These are phyloP conservation scores for Camponotus pennsylvanicus DNA, from an alignment of 1,140 invertebrate genomes.

Conservation along the genomic window DNA sequence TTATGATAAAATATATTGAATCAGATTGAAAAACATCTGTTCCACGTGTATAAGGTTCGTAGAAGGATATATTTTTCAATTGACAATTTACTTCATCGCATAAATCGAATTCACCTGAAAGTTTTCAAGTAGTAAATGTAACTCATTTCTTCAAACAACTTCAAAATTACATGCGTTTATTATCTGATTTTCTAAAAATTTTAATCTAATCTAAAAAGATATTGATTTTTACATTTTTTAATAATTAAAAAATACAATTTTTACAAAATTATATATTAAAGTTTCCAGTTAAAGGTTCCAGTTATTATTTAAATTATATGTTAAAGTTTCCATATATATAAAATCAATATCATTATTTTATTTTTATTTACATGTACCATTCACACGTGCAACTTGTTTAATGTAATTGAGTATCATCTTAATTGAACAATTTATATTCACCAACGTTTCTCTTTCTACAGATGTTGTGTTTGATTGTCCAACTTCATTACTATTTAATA, in stretches of 20 bases:
- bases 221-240: neutral
- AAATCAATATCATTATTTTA: neutral
- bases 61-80: slow-evolving; percentile 30
- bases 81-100: slow-evolving; percentile 64
- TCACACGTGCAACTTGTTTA: slow-evolving; percentile 58
- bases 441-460: slow-evolving; percentile 66
- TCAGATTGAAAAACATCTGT: slow-evolving; percentile 52
- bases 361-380: slow-evolving; percentile 33
- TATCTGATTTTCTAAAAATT: neutral
- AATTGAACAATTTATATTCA: slow-evolving; percentile 79
- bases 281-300: too few species aligned
- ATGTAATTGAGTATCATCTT: slow-evolving; percentile 77
- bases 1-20: slow-evolving; percentile 63
- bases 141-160: too few species aligned
- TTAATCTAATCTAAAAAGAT: neutral
- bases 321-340: neutral
- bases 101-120: slow-evolving; percentile 64
- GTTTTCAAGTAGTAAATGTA: too few species aligned
- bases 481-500: neutral
- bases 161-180: too few species aligned
- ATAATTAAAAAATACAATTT: neutral
- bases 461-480: neutral
- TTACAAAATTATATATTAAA: neutral
- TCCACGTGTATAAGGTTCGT: slow-evolving; percentile 45
- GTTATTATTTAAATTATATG: too few species aligned